These are phyloP conservation scores for Tachystola acroxantha DNA, from an alignment of 2,888 invertebrate species.

Conservation along the genomic window DNA sequence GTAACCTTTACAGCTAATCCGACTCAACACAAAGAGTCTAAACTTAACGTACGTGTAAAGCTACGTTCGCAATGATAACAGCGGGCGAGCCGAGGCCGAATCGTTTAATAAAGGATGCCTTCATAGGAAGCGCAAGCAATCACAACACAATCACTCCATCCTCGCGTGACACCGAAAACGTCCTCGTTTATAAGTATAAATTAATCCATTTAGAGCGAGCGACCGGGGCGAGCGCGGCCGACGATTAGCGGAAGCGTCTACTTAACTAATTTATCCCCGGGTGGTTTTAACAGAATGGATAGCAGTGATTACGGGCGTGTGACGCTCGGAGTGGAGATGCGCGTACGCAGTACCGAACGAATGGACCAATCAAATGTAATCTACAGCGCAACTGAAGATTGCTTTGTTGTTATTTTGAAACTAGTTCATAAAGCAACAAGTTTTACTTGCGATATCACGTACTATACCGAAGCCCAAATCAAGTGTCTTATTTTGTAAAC, in stretches of 20 bases:
- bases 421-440: too few species aligned
- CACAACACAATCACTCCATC: slow-evolving; percentile 76
- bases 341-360: slow-evolving; percentile 19
- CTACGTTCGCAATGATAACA: slow-evolving; percentile 9
- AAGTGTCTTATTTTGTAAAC: too few species aligned
- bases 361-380: slow-evolving; percentile 31
- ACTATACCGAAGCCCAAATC: too few species aligned
- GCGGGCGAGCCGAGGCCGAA: slow-evolving; percentile 15
- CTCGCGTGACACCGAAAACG: slow-evolving; percentile 77
- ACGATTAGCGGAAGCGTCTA: slow-evolving; percentile 79
- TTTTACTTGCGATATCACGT: too few species aligned
- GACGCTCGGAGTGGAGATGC: slow-evolving; percentile 34
- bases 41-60: slow-evolving; percentile 1
- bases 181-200: slow-evolving; percentile 78
- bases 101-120: slow-evolving; percentile 63
- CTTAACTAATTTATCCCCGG: slow-evolving; percentile 79
- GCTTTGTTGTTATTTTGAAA: not conserved
- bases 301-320: slow-evolving; percentile 76
- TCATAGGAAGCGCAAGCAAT: slow-evolving; percentile 74
- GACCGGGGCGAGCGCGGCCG: slow-evolving; percentile 55
- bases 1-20: slow-evolving; percentile 5
- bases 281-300: slow-evolving; percentile 80
- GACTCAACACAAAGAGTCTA: slow-evolving; percentile 1
- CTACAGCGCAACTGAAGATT: not conserved
- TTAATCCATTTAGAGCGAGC: slow-evolving; percentile 71